Conservation (phyloP, 2,797 vertebrate genomes). For the Ctenosaura bakeri region DNA sequence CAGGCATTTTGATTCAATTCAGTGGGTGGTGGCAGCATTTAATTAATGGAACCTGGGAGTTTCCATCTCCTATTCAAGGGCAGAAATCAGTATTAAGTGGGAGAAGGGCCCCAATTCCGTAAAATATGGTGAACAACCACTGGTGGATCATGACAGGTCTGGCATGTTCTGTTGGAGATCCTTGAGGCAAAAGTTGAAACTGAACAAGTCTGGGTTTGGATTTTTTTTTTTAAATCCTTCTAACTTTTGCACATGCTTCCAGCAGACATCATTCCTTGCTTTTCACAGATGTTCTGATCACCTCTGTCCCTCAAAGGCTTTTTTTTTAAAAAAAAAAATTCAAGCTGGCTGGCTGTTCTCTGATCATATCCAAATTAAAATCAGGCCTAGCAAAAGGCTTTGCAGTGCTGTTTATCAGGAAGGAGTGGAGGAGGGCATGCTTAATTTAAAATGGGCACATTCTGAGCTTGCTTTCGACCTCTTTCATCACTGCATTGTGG, state of each 20-base stretch:
- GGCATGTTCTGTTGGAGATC: neutral
- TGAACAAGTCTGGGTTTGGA: neutral
- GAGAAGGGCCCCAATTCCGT: no score
- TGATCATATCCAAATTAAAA: constrained; percentile 38
- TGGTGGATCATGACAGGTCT: neutral
- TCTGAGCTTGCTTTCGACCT: constrained; percentile 27
- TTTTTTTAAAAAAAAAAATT: constrained; percentile 3
- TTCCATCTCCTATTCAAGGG: no score
- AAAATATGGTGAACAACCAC: neutral
- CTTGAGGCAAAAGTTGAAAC: constrained; percentile 53
- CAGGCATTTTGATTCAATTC: no score
- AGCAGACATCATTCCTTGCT: neutral
- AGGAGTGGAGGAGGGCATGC: neutral
- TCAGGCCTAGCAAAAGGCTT: constrained; percentile 1
- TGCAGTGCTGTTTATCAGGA: neutral
- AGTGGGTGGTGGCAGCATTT: no score
- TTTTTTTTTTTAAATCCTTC: neutral
- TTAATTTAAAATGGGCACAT: constrained; percentile 39
- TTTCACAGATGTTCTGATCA: constrained; percentile 50
- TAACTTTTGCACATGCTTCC: constrained; percentile 39
- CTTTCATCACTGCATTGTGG: constrained; percentile 62
- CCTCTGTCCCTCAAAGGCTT: neutral
- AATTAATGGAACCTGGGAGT: no score
- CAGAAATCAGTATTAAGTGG: no score
- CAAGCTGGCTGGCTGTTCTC: constrained; percentile 11